These are phyloP conservation scores for Pandemis cinnamomeana DNA, from an alignment of 2,888 invertebrate genomes.

Conservation along the genomic window DNA sequence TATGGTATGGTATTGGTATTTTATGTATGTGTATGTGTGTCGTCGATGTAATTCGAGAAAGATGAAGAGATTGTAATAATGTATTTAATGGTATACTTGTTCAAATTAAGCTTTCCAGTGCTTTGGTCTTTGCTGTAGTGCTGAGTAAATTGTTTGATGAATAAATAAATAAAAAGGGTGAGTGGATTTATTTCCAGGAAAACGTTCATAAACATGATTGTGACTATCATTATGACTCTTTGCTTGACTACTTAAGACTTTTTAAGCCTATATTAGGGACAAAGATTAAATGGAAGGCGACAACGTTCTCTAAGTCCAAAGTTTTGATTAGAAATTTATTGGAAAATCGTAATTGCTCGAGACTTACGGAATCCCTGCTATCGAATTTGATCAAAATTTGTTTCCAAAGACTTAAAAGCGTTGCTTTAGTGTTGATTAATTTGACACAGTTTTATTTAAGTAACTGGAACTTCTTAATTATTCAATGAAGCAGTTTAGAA, in stretches of 20 bases:
- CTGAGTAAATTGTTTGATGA: no score
- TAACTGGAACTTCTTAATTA: background rate
- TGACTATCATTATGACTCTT: background rate
- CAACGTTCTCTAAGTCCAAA: constrained; percentile 19
- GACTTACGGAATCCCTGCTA: constrained; percentile 22
- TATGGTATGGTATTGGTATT: no score
- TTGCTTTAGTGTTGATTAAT: constrained; percentile 7
- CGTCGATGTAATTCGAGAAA: no score
- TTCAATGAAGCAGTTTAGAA: background rate
- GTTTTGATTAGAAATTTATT: constrained; percentile 39
- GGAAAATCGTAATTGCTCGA: constrained; percentile 33
- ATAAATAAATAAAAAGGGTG: no score
- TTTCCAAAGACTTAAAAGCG: constrained; percentile 9
- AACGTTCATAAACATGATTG: no score
- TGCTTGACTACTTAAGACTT: background rate
- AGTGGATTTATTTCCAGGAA: no score
- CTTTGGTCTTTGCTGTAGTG: no score
- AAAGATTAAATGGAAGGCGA: constrained; percentile 21
- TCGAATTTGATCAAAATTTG: constrained; percentile 22
- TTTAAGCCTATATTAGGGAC: background rate
- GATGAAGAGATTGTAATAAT: no score
- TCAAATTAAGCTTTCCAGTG: no score
- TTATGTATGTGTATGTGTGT: no score
- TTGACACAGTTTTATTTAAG: background rate
- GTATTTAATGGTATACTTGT: no score